phyloP scores from a whole-genome alignment of 35 echinoderm and acorn worm species.

The Holothuria glaberrima region DNA sequence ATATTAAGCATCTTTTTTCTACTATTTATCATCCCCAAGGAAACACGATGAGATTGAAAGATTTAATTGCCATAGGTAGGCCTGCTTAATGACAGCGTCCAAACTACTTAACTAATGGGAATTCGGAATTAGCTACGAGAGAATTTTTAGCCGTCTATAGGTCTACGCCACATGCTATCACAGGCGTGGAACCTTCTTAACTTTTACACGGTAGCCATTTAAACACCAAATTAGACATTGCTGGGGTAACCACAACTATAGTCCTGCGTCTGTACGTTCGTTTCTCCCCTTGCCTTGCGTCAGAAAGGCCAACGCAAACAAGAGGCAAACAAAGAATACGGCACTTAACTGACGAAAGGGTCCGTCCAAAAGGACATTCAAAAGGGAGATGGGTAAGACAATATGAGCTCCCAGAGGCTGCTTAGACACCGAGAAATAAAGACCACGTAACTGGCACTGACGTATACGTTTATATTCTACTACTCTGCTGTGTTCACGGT shows the following conservation, averaged over 20 bases:
- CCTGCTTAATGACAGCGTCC: background rate
- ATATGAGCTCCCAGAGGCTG: background rate
- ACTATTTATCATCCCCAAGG: background rate
- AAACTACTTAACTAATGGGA: background rate
- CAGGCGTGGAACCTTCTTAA: background rate
- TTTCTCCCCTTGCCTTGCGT: background rate
- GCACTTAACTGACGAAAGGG: background rate
- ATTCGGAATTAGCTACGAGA: background rate
- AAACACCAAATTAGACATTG: conserved; percentile 26
- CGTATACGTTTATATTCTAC: too few relatives aligned
- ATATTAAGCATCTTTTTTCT: conserved; percentile 22
- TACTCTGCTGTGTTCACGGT: too few relatives aligned
- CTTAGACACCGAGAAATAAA: too few relatives aligned
- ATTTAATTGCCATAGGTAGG: too few relatives aligned
- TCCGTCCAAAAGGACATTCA: background rate
- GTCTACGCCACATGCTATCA: conserved; percentile 2
- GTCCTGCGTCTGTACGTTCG: background rate
- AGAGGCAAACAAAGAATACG: background rate
- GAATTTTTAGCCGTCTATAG: conserved; percentile 11
- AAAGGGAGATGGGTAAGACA: too few relatives aligned
- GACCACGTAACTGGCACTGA: too few relatives aligned
- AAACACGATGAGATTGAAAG: conserved; percentile 34
- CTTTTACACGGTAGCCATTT: conserved; percentile 14
- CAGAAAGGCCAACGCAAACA: background rate
- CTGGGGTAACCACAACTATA: conserved; percentile 8